Evolutionary conservation across 2,113 vertebrate genomes (phyloP), one percentile per base, ranked within the genome.

Genomic region (Phalacrocorax aristotelis): DNA sequence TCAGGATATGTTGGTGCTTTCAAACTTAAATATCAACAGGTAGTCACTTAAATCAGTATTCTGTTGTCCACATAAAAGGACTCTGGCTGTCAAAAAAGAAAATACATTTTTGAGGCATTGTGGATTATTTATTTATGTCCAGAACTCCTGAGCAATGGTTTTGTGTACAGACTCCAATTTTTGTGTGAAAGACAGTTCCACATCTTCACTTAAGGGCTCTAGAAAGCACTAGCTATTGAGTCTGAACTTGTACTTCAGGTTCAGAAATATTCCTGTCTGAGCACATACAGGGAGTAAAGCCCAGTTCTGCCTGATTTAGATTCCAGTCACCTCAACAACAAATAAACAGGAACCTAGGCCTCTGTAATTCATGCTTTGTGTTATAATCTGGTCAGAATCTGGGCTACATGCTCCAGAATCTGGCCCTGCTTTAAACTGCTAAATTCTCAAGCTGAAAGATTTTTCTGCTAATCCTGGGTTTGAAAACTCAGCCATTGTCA

Each of bases 101-200:
- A 57, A 68, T 0, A 13, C 9, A 13, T 52, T 69, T 91, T 94
- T 74, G 32, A 49, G 17, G 1, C 3, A 13, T 11, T 26, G 1
- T 5, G 17, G 4, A 14, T 83, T 72, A 44, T 66, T 69, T 2
- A 10, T 20, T 32, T 71, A 57, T 27, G 11, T 34, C 40, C 34
- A 49, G 23, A 72, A 64, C 10, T 46, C 18, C 58, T 0, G 0
- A 83, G 57, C 0, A 7, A 20, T 52, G 3, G 3, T 42, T 90
- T 36, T 68, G 30, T 32, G 29, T 4, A 27, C 12, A 55, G 13
- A 25, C 30, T 65, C 23, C 1, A 29, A 3, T 40, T 74, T 61
- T 29, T n/a, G 3, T 21, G 3, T 76, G 61, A 68, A 92, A 77
- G 34, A 51, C n/a, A 64, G 15, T 16, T 62, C 42, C 21, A 64